Evolutionary conservation across 2,113 vertebrate species (phyloP), one percentile per base, ranked within the genome.

Genomic region (Corynorhinus townsendii): DNA sequence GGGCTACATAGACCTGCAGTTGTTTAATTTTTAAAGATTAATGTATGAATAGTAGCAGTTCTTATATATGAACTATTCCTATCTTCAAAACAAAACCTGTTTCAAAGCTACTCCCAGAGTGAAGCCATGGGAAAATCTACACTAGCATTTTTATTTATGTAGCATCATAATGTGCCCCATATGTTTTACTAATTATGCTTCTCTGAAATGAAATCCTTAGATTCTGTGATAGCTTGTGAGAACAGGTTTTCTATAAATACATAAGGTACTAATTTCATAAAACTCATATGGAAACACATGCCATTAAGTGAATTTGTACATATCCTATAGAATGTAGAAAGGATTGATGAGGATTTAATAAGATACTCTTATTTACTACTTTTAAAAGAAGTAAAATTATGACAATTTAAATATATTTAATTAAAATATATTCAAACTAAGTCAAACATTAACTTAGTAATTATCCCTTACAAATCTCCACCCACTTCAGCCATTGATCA

Each of bases 31-130:
- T 52, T 52, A 79, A 94, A 91, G 35, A 91, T 82, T 69, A 89
- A 69, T 40, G 54, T 72, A 84, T 77, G 15, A 94, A 73, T 40
- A 86, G 24, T 35, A 86, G 43, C 54, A 49, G 20, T 80, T 56
- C 71, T 62, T 93, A 82, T 43, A 76, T 69, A 45, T 64, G 45
- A 86, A 90, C 9, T 79, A 64, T 54, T 90, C 43, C 20, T 89
- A n/a, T 35, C 49, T 80, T 75, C 56, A 82, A 94, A 95, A 88
- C 24, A 69, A 94, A 94, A 93, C 30, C 19, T 75, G 2, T 72
- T 92, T 77, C 76, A 82, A 90, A 91, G 69, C 14, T 82, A 83
- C 19, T 83, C 68, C 71, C 33, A 72, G 47, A 64, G 16, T 71
- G 11, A 0, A 30, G 15, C 28, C 22, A 35, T 35, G 71, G 72